Conservation (phyloP, 2,113 vertebrate species). For the Hyperoodon ampullatus region DNA sequence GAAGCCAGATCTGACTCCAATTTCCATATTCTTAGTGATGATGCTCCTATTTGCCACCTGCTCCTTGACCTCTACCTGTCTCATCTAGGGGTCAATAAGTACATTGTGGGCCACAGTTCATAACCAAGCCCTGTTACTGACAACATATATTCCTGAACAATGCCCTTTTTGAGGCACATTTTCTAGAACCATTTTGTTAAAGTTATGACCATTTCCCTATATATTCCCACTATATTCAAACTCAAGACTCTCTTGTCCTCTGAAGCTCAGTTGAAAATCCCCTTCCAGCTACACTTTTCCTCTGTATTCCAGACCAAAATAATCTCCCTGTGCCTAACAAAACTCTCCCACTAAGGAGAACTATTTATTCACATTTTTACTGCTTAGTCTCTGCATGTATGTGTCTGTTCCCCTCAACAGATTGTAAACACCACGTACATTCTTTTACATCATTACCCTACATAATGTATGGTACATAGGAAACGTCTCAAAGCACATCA, state of each 20-base stretch:
- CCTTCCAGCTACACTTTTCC: neutral
- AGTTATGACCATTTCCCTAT: neutral
- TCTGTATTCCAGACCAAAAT: neutral
- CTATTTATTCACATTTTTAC: neutral
- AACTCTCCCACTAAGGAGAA: neutral
- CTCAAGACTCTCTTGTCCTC: neutral
- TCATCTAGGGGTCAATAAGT: neutral
- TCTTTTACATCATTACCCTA: neutral
- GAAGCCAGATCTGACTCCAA: neutral
- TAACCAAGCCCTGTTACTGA: neutral
- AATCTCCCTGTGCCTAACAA: neutral
- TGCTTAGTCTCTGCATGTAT: neutral
- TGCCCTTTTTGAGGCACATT: neutral
- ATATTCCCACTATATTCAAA: neutral
- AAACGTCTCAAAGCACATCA: neutral
- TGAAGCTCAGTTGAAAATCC: neutral
- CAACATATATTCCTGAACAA: neutral
- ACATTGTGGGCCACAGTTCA: neutral
- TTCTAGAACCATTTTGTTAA: neutral
- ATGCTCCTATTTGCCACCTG: neutral
- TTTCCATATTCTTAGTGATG: neutral
- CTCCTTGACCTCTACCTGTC: neutral
- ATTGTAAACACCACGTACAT: neutral
- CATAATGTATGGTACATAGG: neutral
- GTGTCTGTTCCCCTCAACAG: neutral